These are phyloP conservation scores for Numenius arquata DNA, from an alignment of 2,113 vertebrate genomes.

Conservation along the genomic window DNA sequence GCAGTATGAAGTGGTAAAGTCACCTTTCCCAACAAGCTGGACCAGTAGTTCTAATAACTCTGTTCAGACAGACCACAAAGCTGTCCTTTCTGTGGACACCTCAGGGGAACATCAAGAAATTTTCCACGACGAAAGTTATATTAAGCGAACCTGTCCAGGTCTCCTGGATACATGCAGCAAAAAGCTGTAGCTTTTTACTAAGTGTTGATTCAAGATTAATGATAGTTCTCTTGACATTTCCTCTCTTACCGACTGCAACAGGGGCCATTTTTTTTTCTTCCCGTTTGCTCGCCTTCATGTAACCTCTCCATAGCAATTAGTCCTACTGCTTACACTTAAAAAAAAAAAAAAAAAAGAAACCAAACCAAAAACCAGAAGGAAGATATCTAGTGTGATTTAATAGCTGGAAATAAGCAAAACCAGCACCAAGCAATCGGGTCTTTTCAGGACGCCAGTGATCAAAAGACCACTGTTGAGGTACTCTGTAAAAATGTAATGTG, in stretches of 20 bases:
- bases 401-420: conserved; percentile 7
- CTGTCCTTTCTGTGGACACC: background rate
- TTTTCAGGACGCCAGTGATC: conserved; percentile 20
- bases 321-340: background rate
- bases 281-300: background rate
- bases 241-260: background rate
- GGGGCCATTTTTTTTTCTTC: background rate
- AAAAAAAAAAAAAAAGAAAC: background rate
- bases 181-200: background rate
- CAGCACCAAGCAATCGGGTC: background rate
- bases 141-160: background rate
- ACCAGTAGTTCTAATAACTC: background rate
- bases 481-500: background rate
- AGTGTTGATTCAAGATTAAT: background rate
- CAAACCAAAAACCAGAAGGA: background rate
- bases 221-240: background rate
- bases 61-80: background rate
- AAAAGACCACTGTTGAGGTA: background rate
- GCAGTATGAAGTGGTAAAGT: background rate
- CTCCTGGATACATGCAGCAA: background rate
- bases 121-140: background rate
- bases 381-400: background rate
- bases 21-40: background rate
- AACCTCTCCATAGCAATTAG: background rate
- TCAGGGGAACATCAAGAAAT: background rate